Evolutionary conservation across 2,797 vertebrate genomes (phyloP).

Genomic region (Anguilla marmorata): DNA sequence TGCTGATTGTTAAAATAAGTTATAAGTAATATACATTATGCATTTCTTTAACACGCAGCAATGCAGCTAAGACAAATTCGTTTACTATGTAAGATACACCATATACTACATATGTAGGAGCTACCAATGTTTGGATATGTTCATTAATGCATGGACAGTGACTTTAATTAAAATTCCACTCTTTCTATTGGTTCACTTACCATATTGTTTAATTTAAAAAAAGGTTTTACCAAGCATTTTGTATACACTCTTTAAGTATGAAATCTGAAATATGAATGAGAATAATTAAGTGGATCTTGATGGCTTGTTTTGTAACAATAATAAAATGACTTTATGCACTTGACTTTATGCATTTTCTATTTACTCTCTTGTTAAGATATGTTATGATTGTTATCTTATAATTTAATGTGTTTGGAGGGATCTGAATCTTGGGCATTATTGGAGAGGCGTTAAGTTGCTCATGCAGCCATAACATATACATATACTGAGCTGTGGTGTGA

Average conservation of each 20-base stretch:
- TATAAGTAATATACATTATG: background rate
- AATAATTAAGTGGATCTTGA: background rate
- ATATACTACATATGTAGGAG: background rate
- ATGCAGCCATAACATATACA: constrained; percentile 61
- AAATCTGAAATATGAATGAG: constrained; percentile 4
- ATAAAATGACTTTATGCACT: constrained; percentile 47
- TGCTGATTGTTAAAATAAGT: background rate
- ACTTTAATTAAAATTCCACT: background rate
- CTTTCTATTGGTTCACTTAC: background rate
- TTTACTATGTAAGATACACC: background rate
- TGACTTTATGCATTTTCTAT: constrained; percentile 58
- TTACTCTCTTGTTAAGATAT: constrained; percentile 53
- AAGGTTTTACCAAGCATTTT: background rate
- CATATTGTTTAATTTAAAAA: too few species aligned
- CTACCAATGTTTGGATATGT: background rate
- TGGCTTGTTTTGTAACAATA: constrained; percentile 42
- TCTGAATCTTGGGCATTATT: constrained; percentile 60
- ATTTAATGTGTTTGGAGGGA: constrained; percentile 62
- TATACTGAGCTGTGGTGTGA: constrained; percentile 53
- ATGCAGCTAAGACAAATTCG: background rate
- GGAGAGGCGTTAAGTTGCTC: constrained; percentile 42
- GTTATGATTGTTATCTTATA: constrained; percentile 58
- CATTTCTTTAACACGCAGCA: background rate
- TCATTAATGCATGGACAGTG: background rate
- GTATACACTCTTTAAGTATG: background rate